Evolutionary conservation across 2,113 vertebrate genomes (phyloP).

Genomic region (Cynocephalus volans): DNA sequence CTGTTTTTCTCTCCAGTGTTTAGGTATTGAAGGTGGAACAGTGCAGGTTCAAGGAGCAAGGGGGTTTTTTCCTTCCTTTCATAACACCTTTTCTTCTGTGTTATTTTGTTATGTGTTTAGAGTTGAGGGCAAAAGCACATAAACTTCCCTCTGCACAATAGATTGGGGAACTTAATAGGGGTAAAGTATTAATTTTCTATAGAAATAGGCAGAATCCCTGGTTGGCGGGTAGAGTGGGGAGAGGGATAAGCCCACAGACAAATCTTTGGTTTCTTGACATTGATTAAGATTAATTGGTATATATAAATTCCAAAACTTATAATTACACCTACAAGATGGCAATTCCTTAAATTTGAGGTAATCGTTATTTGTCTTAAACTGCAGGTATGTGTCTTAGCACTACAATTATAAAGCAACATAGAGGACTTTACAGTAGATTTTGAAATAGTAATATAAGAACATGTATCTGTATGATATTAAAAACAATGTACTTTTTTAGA

Average conservation of each 20-base stretch:
- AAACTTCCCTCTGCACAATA: not conserved
- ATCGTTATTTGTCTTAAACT: conserved; percentile 1
- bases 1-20: conserved; percentile 20
- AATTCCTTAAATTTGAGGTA: not conserved
- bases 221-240: not conserved
- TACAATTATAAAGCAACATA: not conserved
- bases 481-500: conserved; percentile 33
- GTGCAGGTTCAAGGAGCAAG: conserved; percentile 90
- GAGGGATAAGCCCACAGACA: not conserved
- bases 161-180: not conserved
- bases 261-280: conserved; percentile 27
- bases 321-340: not conserved
- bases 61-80: conserved; percentile 89
- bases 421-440: not conserved
- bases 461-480: not conserved
- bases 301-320: not conserved
- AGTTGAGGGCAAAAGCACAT: not conserved
- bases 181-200: not conserved
- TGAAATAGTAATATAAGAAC: conserved; percentile 17
- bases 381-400: not conserved
- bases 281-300: conserved; percentile 3
- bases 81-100: conserved; percentile 88
- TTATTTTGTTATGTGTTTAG: not conserved
- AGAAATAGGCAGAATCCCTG: not conserved
- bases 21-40: conserved; percentile 90